A percentile compares a stretch with the other conserved stretches of the same genome.
Conservation (phyloP, 2,797 vertebrate species). For the Champsocephalus gunnari region DNA sequence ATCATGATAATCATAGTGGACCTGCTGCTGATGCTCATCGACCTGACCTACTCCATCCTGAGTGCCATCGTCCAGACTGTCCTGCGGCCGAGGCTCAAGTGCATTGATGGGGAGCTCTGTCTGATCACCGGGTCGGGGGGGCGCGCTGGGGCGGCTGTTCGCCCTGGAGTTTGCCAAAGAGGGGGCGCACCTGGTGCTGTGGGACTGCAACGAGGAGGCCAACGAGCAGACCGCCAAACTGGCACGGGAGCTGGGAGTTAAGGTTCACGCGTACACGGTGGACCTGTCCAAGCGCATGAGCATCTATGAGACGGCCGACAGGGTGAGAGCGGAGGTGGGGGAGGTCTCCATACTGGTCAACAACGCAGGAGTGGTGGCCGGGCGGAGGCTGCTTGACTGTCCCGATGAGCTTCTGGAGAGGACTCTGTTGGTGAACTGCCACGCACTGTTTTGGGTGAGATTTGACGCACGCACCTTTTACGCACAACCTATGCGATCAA, state of each 20-base stretch:
- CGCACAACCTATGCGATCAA: neutral
- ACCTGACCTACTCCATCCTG: constrained; percentile 69
- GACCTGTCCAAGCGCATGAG: constrained; percentile 71
- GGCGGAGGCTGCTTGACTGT: constrained; percentile 80
- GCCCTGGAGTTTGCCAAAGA: constrained; percentile 80
- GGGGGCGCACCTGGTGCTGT: constrained; percentile 78
- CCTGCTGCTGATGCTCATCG: constrained; percentile 76
- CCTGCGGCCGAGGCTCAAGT: constrained; percentile 73
- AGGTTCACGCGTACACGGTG: constrained; percentile 77
- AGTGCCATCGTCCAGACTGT: constrained; percentile 70
- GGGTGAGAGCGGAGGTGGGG: constrained; percentile 77
- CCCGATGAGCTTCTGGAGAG: constrained; percentile 82
- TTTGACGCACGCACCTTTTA: constrained; percentile 13
- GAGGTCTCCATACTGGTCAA: constrained; percentile 81
- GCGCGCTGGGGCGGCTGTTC: constrained; percentile 75
- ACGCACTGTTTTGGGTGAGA: constrained; percentile 84
- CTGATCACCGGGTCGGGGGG: constrained; percentile 82
- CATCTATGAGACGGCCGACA: constrained; percentile 75
- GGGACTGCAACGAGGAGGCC: constrained; percentile 77
- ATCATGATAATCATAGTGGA: constrained; percentile 77
- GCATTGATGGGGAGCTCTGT: constrained; percentile 76
- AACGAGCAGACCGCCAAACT: constrained; percentile 77
- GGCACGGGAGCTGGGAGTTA: constrained; percentile 66
- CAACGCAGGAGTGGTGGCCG: constrained; percentile 80
- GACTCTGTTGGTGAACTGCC: constrained; percentile 83